Base-by-base conservation (phyloP, 1,140 invertebrate genomes). In the Heterodera carotae region DNA sequence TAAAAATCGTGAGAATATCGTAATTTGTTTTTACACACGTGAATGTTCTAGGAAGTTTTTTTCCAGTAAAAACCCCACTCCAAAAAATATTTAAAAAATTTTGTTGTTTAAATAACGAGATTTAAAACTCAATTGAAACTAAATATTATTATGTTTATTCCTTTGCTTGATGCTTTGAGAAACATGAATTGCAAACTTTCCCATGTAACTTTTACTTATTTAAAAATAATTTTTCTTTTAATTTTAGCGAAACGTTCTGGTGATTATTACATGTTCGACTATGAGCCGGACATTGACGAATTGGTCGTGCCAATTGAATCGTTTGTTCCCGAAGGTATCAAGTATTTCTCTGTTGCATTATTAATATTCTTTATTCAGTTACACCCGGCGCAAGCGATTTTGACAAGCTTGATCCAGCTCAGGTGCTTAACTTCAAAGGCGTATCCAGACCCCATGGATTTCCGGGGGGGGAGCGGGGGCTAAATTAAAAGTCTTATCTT, bases 231-330 rank as follows among this genome's bases (percentile, higher is more conserved):
- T 82, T 56, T 68, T 77, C 5, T 27, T 60, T 86, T n/a, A 22
- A 12, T 22, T 87, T 79, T 72, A 87, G 85, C 85, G 4, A 87
- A 87, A 81, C 76, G 85, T 39, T 78, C 86, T 68, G 85, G 85
- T n/a, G 85, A 87, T 64, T 87, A 88, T 74, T 87, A 88, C 75
- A 87, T 87, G 85, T 87, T 87, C 71, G 80, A 88, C 18, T 86
- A 88, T 64, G 85, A 85, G 59, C 86, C 85, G 8, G 69, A 72
- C 74, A 69, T 43, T 74, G 83, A 83, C 29, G 79, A 82, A 27
- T 34, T 84, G 25, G 84, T 76, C 25, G 75, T 76, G 31, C 84
- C 86, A 12, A 72, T 82, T n/a, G 81, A 86, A 18, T 79, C 76
- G 18, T 86, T 80, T 69, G 86, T 86, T 29, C 84, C 85, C 15